Evolutionary conservation across 2,888 invertebrate genomes (phyloP).

Genomic region (Pocota personata): DNA sequence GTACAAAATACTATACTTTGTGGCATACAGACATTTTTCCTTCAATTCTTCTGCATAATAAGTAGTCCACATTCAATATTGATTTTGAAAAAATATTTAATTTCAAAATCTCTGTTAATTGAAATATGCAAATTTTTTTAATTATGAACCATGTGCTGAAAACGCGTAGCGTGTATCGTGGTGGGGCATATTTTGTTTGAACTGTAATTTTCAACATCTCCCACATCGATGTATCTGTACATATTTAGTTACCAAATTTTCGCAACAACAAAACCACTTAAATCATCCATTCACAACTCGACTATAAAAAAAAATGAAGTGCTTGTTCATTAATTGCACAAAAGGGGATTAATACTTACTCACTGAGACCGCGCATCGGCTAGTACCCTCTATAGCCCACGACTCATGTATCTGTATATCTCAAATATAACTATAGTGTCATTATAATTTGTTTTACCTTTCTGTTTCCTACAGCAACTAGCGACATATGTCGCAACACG

Average conservation of each 20-base stretch:
- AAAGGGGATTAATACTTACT: neutral
- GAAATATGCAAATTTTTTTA: conserved; percentile 41
- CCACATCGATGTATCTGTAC: neutral
- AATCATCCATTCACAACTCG: conserved; percentile 17
- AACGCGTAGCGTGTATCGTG: conserved; percentile 6
- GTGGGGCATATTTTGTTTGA: neutral
- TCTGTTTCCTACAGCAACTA: conserved; percentile 12
- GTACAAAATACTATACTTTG: no score
- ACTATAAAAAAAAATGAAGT: neutral
- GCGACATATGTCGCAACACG: conserved; percentile 70
- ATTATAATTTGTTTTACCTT: conserved; percentile 20
- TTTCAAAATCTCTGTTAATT: conserved; percentile 55
- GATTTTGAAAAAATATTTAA: conserved; percentile 41
- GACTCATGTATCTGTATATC: conserved; percentile 41
- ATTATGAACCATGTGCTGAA: conserved; percentile 38
- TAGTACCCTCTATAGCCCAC: conserved; percentile 14
- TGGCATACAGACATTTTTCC: neutral
- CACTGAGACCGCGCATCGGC: neutral
- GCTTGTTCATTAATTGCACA: conserved; percentile 52
- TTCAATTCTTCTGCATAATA: neutral
- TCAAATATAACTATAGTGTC: conserved; percentile 35
- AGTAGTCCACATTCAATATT: neutral
- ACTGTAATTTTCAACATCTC: neutral
- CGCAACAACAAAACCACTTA: conserved; percentile 4
- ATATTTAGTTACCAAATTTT: neutral